phyloP scores from a whole-genome alignment of 2,888 invertebrate species.

The Craniophora ligustri region DNA sequence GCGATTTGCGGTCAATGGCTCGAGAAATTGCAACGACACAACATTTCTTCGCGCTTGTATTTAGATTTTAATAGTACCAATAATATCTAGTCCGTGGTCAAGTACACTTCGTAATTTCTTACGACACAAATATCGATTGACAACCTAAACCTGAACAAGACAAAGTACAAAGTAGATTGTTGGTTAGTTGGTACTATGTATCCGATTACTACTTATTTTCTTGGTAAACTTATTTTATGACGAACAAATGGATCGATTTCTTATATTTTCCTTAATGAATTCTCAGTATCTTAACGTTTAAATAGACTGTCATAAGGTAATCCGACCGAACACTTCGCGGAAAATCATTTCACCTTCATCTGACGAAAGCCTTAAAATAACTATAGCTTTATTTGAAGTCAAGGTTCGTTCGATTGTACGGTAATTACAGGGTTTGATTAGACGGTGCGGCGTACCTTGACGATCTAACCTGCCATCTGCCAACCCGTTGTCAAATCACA shows the following conservation, averaged over 20 bases:
- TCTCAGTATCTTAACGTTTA: conserved; percentile 5
- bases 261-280: conserved; percentile 20
- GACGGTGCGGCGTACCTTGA: conserved; percentile 58
- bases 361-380: conserved; percentile 63
- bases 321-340: conserved; percentile 53
- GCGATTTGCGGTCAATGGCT: conserved; percentile 76
- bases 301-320: no score
- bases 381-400: conserved; percentile 59
- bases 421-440: conserved; percentile 64
- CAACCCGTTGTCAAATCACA: conserved; percentile 41
- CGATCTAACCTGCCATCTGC: conserved; percentile 24
- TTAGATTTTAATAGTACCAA: conserved; percentile 42
- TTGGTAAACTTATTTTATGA: conserved; percentile 11
- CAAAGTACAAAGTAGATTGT: conserved; percentile 27
- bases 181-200: conserved; percentile 16
- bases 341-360: conserved; percentile 64
- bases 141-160: conserved; percentile 23
- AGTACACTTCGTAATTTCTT: conserved; percentile 28
- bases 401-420: conserved; percentile 63
- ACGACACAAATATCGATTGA: conserved; percentile 33
- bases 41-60: conserved; percentile 50
- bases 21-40: conserved; percentile 69
- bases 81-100: conserved; percentile 37
- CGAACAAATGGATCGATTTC: not conserved
- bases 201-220: conserved; percentile 28